These are phyloP conservation scores for Agapornis roseicollis DNA, from an alignment of 2,113 vertebrate species.

Conservation along the genomic window DNA sequence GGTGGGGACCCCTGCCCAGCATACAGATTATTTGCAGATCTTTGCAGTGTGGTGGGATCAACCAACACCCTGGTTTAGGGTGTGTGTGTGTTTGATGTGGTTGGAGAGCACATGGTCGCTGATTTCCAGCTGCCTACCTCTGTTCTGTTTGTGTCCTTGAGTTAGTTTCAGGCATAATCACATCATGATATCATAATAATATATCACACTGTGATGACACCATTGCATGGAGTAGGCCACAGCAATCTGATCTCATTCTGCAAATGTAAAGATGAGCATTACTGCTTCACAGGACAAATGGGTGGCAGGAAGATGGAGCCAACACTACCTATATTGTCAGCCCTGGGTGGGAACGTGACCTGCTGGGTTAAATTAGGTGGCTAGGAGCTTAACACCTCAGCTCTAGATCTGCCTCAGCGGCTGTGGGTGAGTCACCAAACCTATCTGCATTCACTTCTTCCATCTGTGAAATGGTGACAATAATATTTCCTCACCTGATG, in stretches of 20 bases:
- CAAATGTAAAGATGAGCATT: neutral
- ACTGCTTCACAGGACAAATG: conserved; percentile 15
- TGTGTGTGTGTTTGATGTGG: neutral
- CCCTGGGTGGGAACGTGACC: conserved; percentile 50
- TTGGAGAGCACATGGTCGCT: neutral
- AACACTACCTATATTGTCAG: neutral
- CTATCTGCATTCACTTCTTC: conserved; percentile 51
- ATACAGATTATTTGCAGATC: neutral
- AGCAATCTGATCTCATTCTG: conserved; percentile 55
- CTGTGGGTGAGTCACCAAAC: neutral
- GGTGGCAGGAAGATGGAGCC: neutral
- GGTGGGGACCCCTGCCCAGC: neutral
- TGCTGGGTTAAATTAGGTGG: conserved; percentile 22
- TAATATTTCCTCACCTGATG: conserved; percentile 16
- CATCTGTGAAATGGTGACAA: conserved; percentile 38
- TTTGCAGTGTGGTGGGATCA: neutral
- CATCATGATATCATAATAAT: conserved; percentile 37
- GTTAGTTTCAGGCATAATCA: conserved; percentile 25
- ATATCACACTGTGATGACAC: neutral
- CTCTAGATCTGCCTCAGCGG: conserved; percentile 8
- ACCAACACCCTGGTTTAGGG: neutral
- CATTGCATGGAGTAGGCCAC: neutral
- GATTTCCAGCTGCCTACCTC: neutral
- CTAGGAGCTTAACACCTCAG: conserved; percentile 27
- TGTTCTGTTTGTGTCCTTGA: neutral